Evolutionary conservation across 2,113 vertebrate species (phyloP).

Genomic region (Laticauda laticaudata): DNA sequence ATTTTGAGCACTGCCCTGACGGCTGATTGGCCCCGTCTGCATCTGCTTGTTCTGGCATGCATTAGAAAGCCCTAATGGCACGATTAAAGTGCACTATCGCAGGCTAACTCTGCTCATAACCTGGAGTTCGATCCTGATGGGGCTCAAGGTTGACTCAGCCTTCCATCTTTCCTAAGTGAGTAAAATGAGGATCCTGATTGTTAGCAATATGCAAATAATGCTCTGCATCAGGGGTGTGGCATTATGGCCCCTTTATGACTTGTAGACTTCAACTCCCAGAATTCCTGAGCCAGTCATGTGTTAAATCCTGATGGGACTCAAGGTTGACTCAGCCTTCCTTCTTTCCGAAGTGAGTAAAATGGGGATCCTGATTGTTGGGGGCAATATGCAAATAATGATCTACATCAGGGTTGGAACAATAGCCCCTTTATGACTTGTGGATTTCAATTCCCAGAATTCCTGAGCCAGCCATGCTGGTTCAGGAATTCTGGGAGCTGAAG

Average conservation of each 20-base stretch:
- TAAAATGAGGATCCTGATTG: not conserved
- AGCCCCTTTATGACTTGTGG: too few relatives aligned
- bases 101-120: not conserved
- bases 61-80: not conserved
- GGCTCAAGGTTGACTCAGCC: not conserved
- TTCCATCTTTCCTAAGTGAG: not conserved
- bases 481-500: not conserved
- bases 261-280: too few relatives aligned
- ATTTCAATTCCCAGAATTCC: too few relatives aligned
- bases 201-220: not conserved
- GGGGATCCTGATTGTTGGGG: not conserved
- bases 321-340: not conserved
- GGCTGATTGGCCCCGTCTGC: not conserved
- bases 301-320: not conserved
- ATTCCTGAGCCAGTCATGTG: too few relatives aligned
- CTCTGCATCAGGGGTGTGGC: not conserved
- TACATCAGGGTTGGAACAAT: not conserved
- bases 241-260: too few relatives aligned
- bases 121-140: not conserved
- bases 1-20: not conserved
- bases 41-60: not conserved
- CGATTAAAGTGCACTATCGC: not conserved
- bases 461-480: too few relatives aligned
- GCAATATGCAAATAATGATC: not conserved
- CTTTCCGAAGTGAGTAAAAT: not conserved